Percentiles rank a stretch among this genome's conserved stretches.
Evolutionary conservation across 2,113 vertebrate species (phyloP).

Genomic region (Perca schrenkii): DNA sequence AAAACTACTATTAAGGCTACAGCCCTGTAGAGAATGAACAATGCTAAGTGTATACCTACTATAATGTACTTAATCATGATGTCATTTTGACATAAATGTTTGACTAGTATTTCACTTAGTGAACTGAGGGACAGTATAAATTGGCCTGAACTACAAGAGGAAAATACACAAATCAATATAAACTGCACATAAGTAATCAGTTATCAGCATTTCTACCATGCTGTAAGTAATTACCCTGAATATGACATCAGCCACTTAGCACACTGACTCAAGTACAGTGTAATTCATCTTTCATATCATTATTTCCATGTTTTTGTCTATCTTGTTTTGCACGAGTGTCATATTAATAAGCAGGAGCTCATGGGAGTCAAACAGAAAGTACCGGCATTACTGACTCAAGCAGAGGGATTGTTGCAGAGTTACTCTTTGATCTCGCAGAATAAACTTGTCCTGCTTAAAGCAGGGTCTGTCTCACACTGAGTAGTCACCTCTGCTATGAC

Average conservation of each 20-base stretch:
- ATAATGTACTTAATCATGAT: background rate
- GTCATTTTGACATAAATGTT: background rate
- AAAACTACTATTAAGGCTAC: background rate
- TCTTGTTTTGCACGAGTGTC: constrained; percentile 18
- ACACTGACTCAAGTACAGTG: background rate
- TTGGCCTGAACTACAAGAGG: background rate
- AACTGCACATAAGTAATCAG: background rate
- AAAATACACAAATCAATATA: background rate
- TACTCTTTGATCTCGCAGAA: constrained; percentile 53
- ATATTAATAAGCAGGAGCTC: constrained; percentile 41
- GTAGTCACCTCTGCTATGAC: constrained; percentile 64
- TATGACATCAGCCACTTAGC: background rate
- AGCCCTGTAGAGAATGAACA: background rate
- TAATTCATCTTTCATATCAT: background rate
- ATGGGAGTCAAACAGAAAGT: constrained; percentile 72
- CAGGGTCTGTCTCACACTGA: constrained; percentile 42
- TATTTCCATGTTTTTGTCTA: constrained; percentile 28
- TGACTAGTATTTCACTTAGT: background rate
- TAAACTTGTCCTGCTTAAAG: constrained; percentile 40
- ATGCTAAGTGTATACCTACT: background rate
- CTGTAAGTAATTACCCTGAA: background rate
- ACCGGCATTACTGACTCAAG: constrained; percentile 60
- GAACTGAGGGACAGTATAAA: background rate
- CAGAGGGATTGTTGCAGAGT: constrained; percentile 44
- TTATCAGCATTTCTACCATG: background rate